Evolutionary conservation across 2,113 vertebrate genomes (phyloP).

Genomic region (Trinectes maculatus): DNA sequence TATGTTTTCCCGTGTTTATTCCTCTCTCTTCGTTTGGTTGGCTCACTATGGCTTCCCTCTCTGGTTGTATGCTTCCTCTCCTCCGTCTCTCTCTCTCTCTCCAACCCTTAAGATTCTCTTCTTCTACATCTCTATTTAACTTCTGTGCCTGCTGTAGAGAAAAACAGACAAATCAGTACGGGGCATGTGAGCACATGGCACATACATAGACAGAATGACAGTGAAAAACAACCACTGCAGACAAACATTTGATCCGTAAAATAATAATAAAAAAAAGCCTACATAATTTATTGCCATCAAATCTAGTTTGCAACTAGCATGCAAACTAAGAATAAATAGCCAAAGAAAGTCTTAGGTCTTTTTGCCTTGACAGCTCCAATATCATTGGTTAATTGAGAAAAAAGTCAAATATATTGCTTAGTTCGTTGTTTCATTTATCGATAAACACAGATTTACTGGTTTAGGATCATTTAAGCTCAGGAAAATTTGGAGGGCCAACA

Average conservation of each 20-base stretch:
- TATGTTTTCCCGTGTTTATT: conserved; percentile 68
- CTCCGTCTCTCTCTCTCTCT: conserved; percentile 35
- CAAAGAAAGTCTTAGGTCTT: background rate
- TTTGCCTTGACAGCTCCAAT: background rate
- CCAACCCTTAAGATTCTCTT: conserved; percentile 63
- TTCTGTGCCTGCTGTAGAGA: conserved; percentile 54
- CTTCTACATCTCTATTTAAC: conserved; percentile 65
- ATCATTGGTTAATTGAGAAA: background rate
- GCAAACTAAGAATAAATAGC: background rate
- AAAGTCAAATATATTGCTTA: too few species aligned
- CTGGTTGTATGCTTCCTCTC: conserved; percentile 67
- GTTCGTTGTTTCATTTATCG: too few species aligned
- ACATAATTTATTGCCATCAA: background rate
- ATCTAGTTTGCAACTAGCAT: background rate
- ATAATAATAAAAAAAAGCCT: too few species aligned
- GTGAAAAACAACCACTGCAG: background rate
- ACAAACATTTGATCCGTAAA: background rate
- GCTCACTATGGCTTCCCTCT: conserved; percentile 60
- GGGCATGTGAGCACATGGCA: background rate
- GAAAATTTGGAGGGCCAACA: background rate
- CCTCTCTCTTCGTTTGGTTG: conserved; percentile 69
- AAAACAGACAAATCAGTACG: conserved; percentile 14
- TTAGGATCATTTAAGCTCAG: background rate
- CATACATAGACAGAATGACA: background rate
- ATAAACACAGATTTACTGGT: background rate